Evolutionary conservation across 2,888 invertebrate genomes (phyloP).

Genomic region (Standfussiana lucernea): DNA sequence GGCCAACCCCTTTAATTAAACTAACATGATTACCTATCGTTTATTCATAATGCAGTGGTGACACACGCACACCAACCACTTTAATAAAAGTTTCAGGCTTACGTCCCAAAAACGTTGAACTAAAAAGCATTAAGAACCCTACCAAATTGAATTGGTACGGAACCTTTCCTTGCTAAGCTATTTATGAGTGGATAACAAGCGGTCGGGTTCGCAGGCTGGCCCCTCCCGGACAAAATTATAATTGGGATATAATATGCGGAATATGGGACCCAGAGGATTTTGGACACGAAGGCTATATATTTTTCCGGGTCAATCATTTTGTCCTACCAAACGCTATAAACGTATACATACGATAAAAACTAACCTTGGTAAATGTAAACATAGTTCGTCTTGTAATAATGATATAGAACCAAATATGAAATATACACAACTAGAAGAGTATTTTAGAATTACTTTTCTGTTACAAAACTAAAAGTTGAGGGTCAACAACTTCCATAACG

Average conservation of each 20-base stretch:
- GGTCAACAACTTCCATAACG: conserved; percentile 7
- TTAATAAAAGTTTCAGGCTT: conserved; percentile 78
- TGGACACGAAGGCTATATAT: conserved; percentile 70
- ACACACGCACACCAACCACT: conserved; percentile 64
- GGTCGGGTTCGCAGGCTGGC: conserved; percentile 73
- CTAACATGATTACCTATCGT: conserved; percentile 55
- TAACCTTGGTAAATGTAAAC: conserved; percentile 25
- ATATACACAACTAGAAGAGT: background rate
- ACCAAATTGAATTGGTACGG: conserved; percentile 85
- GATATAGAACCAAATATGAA: background rate
- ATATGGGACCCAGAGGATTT: conserved; percentile 79
- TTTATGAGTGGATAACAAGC: conserved; percentile 86
- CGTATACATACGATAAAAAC: conserved; percentile 43
- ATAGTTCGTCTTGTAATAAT: conserved; percentile 7
- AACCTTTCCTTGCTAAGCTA: conserved; percentile 86
- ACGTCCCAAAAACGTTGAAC: conserved; percentile 79
- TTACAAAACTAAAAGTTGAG: background rate
- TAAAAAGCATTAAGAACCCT: conserved; percentile 84
- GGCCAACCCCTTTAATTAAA: conserved; percentile 55
- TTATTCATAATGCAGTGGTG: conserved; percentile 53
- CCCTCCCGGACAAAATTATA: conserved; percentile 84
- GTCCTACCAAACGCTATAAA: conserved; percentile 63
- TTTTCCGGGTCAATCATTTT: conserved; percentile 76
- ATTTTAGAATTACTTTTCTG: background rate
- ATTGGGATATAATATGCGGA: conserved; percentile 86